A percentile compares a stretch with the other conserved stretches of the same genome.
Evolutionary conservation across 1,140 invertebrate genomes (phyloP).

Genomic region (Pseudomyrmex cubaensis): DNA sequence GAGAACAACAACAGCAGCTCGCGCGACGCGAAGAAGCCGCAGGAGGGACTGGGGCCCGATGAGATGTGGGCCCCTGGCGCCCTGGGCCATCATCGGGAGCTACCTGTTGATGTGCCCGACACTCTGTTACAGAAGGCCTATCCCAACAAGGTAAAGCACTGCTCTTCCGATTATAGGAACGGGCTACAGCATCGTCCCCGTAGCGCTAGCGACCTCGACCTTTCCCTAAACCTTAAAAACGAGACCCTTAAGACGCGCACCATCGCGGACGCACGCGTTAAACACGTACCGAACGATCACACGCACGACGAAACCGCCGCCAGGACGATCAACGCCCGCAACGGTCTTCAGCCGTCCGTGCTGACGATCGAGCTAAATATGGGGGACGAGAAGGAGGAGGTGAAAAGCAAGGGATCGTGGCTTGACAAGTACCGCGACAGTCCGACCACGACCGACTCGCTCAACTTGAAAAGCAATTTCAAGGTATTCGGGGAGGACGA

Average conservation of each 20-base stretch:
- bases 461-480: conserved; percentile 70
- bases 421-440: conserved; percentile 7
- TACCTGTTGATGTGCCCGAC: conserved; percentile 99
- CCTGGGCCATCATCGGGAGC: conserved; percentile 95
- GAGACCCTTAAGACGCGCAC: conserved; percentile 66
- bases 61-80: conserved; percentile 84
- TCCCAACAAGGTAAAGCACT: conserved; percentile 92
- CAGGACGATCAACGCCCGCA: conserved; percentile 58
- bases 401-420: conserved; percentile 12
- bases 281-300: conserved; percentile 69
- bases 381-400: conserved; percentile 65
- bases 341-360: conserved; percentile 83
- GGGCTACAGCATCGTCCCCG: conserved; percentile 76
- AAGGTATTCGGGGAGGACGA: conserved; percentile 65
- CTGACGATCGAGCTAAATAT: conserved; percentile 85
- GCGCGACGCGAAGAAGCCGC: conserved; percentile 79
- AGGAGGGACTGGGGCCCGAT: conserved; percentile 81
- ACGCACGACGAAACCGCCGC: conserved; percentile 53
- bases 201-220: conserved; percentile 83
- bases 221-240: conserved; percentile 82
- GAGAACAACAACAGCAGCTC: conserved; percentile 82
- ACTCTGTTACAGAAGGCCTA: conserved; percentile 97
- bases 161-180: conserved; percentile 74
- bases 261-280: conserved; percentile 65
- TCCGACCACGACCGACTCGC: conserved; percentile 11